Base-by-base conservation (phyloP, 1,140 invertebrate genomes). In the Drosophila seguyi region DNA sequence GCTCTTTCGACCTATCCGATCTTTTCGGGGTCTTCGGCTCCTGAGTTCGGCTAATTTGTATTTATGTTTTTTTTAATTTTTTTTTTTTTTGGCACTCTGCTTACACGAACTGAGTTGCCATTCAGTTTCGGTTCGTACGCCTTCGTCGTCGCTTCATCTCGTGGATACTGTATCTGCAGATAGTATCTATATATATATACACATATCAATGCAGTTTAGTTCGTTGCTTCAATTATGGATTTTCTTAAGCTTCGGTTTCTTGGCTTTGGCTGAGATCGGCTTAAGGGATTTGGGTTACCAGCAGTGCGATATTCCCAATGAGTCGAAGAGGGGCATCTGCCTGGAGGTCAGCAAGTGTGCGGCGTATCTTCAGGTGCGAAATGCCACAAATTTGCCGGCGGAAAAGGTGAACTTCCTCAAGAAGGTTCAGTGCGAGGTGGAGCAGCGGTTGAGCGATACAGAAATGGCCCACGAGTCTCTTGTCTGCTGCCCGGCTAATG, bases 371-470 rank as follows among this genome's bases (percentile, higher is more conserved):
- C 76, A 81, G 44, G 90, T 91, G 61, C 81, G 90, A 39, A 92
- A 91, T 74, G 74, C 60, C 22, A 72, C 79, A 25, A 91, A 92
- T 42, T 45, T 92, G 47, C 80, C 86, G 22, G 69, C 91, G 10
- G 91, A 92, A 48, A 90, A 90, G 50, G 83, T 92, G 42, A 92
- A 92, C 42, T 92, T 92, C 47, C 63, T 92, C 14, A 91, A 92
- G 69, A 91, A 92, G 56, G 91, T 92, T 11, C 91, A 92, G 25
- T 92, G 91, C 44, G 79, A 82, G 11, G 31, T 61, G 25, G 75
- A 75, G 27, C 41, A 59, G n/a, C 20, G 53, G 1, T 14, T 36
- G 18, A 48, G 45, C 0, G 48, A 68, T 0, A 38, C 3, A 0
- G 36, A 58, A 18, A 39, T 29, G 3, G 22, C 47, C 0, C 84